These are phyloP conservation scores for Leptinotarsa defecta DNA, from an alignment of 1,140 invertebrate genomes.

Conservation along the genomic window DNA sequence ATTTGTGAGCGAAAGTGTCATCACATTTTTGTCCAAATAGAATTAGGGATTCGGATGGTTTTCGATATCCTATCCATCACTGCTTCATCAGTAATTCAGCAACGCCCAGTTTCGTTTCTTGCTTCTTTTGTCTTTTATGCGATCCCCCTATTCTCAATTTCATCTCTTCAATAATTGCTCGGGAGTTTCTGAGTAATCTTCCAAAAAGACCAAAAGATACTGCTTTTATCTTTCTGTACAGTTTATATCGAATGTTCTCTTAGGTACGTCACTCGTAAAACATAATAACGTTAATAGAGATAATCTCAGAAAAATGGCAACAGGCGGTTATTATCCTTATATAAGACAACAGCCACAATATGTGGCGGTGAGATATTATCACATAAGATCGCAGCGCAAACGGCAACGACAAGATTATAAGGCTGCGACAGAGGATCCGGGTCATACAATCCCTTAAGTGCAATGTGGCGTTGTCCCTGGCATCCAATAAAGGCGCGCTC, in stretches of 20 bases:
- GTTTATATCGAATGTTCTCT: background rate
- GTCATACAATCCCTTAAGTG: slow-evolving; percentile 19
- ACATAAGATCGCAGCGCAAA: slow-evolving; percentile 8
- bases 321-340: background rate
- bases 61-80: too few species aligned
- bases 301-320: slow-evolving; percentile 4
- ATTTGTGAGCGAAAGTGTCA: too few species aligned
- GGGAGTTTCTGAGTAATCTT: too few species aligned
- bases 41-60: too few species aligned
- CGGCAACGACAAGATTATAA: slow-evolving; percentile 18
- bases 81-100: too few species aligned
- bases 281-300: background rate
- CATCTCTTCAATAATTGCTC: too few species aligned
- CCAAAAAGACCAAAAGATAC: too few species aligned
- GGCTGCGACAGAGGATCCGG: slow-evolving; percentile 1
- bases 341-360: slow-evolving; percentile 4
- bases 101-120: too few species aligned
- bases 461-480: slow-evolving; percentile 16
- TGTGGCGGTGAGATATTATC: slow-evolving; percentile 18
- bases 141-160: too few species aligned
- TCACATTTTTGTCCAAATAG: too few species aligned
- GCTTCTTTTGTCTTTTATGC: too few species aligned
- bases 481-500: slow-evolving; percentile 11
- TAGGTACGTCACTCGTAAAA: background rate
- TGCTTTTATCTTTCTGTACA: too few species aligned